Percentiles rank a stretch among this genome's conserved stretches.
Evolutionary conservation across 2,113 vertebrate species (phyloP).

Genomic region (Sprattus sprattus): DNA sequence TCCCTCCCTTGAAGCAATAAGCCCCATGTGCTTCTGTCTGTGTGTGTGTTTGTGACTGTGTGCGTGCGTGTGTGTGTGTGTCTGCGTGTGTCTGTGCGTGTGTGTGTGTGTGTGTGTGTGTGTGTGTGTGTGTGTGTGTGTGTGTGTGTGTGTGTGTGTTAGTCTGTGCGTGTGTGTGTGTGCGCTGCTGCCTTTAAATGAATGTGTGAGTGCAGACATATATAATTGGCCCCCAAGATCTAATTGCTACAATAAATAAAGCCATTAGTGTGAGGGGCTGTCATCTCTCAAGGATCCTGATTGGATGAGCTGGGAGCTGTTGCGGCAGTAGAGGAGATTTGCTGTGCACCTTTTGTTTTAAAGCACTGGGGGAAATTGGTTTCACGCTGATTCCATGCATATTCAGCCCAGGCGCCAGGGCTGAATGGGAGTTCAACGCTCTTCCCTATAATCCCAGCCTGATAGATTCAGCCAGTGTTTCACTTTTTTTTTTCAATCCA

Average conservation of each 20-base stretch:
- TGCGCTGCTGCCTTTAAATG: background rate
- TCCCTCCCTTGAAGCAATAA: background rate
- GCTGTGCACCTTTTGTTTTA: background rate
- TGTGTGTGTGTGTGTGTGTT: background rate
- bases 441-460: background rate
- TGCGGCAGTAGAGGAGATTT: background rate
- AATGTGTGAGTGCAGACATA: background rate
- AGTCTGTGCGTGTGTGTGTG: background rate
- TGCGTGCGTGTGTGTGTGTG: constrained; percentile 4
- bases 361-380: background rate
- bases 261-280: background rate
- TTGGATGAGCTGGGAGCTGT: background rate
- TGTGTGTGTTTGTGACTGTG: background rate
- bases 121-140: constrained; percentile 14
- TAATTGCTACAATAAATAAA: background rate
- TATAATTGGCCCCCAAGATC: constrained; percentile 8
- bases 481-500: background rate
- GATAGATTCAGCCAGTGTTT: background rate
- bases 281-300: background rate
- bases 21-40: background rate
- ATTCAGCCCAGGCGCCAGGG: background rate
- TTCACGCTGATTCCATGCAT: background rate
- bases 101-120: background rate
- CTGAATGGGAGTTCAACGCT: background rate
- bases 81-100: background rate